Evolutionary conservation across 2,797 vertebrate species (phyloP).

Genomic region (Sebastes oblongus): DNA sequence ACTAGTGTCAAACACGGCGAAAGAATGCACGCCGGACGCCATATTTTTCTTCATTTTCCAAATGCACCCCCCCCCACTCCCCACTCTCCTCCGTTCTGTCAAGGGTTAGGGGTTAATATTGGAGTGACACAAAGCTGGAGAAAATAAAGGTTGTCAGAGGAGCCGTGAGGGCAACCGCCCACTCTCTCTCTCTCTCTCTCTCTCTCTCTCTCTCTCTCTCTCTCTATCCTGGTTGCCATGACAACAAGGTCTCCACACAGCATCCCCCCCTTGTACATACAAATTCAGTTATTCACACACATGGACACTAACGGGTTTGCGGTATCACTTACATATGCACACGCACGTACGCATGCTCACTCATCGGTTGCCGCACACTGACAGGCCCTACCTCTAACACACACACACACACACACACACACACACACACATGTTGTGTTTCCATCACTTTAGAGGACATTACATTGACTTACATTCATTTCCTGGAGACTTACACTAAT

Average conservation of each 20-base stretch:
- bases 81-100: constrained; percentile 4
- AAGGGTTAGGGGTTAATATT: constrained; percentile 72
- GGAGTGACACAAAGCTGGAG: constrained; percentile 71
- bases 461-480: too few relatives aligned
- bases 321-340: constrained; percentile 65
- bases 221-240: constrained; percentile 77
- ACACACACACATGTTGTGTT: not conserved
- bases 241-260: constrained; percentile 75
- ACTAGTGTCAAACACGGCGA: constrained; percentile 20
- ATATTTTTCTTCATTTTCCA: constrained; percentile 2
- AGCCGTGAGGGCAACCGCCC: constrained; percentile 70
- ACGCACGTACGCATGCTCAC: constrained; percentile 40
- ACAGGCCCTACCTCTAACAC: constrained; percentile 7
- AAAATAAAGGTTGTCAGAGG: constrained; percentile 80
- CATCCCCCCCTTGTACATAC: constrained; percentile 69
- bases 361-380: constrained; percentile 7
- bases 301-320: constrained; percentile 66
- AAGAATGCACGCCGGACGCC: not conserved
- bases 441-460: not conserved
- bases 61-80: not conserved
- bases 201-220: constrained; percentile 60
- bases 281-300: constrained; percentile 83
- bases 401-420: constrained; percentile 10
- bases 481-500: too few relatives aligned
- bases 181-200: constrained; percentile 61